A percentile compares a stretch with the other conserved stretches of the same genome.
These are phyloP conservation scores for Jaculus jaculus DNA, from an alignment of 2,113 vertebrate genomes.

Conservation along the genomic window DNA sequence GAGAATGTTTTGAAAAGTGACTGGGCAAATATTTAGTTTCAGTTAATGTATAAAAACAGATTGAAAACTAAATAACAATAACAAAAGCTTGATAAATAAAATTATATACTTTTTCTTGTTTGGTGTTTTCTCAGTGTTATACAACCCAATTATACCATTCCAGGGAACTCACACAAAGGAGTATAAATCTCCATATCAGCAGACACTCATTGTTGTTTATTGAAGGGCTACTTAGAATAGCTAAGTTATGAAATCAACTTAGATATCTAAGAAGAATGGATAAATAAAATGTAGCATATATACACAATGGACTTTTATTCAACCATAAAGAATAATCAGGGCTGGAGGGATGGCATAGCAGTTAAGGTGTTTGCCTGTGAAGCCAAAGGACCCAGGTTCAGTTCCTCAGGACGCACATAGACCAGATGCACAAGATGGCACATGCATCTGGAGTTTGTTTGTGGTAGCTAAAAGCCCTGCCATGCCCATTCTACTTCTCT, in stretches of 20 bases:
- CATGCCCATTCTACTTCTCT: no score
- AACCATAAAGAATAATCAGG: no score
- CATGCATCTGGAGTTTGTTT: no score
- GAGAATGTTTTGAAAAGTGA: neutral
- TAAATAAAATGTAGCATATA: neutral
- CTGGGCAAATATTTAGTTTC: neutral
- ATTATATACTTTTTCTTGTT: neutral
- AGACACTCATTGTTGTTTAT: neutral
- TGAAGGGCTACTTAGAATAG: neutral
- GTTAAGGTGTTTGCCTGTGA: no score
- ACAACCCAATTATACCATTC: neutral
- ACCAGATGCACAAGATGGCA: no score
- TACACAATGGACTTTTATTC: neutral
- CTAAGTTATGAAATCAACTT: neutral
- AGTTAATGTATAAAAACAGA: neutral
- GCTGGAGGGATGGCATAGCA: no score
- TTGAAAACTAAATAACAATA: neutral
- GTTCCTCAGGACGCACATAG: no score
- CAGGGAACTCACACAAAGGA: neutral
- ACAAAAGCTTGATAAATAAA: neutral
- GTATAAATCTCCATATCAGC: neutral
- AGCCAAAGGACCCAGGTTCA: no score
- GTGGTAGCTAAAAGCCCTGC: no score
- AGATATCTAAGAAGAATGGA: neutral
- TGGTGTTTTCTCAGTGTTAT: neutral